Evolutionary conservation across 1,140 invertebrate species (phyloP), one percentile per base, ranked within the genome.

Genomic region (Drosophila funebris): DNA sequence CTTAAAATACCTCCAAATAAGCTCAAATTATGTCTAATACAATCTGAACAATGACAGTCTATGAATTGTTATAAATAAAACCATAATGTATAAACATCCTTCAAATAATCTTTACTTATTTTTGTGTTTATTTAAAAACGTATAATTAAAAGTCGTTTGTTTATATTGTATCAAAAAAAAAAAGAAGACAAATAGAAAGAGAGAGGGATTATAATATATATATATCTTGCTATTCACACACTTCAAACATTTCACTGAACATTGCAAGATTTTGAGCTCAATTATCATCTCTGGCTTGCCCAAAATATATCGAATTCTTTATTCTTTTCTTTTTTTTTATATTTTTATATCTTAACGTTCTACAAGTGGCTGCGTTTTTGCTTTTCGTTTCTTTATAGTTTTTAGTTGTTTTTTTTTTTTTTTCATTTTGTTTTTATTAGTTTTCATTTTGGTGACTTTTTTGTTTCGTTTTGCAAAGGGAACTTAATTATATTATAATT

Each of bases 401-500:
- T 41, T 53, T 36, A 43, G 29, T 73, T 62, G n/a, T n/a, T 62
- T 29, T 29, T 43, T 41, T 62, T 20, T 6, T 27, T 24, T 44
- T 62, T 46, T 53, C 41, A 18, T 37, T 14, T 39, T 48, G 54
- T 46, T 53, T 43, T 16, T 37, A 14, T 39, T 43, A 16, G 31
- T 56, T 36, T 68, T 61, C 33, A 31, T 75, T 76, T 72, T 50
- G 72, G 62, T 84, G 80, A 82, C 79, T 82, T 81, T 13, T 18
- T 82, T 80, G n/a, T 36, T 41, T 29, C 43, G n/a, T 39, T 50
- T 36, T 9, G 33, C 57, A 58, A 24, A 39, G 66, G 64, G 22
- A 18, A 76, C 77, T 77, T 85, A 81, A 69, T n/a, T n/a, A 84
- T 77, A 70, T 52, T 81, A 64, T 78, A 87, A 66, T 70, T 81